phyloP scores from a whole-genome alignment of 1,140 invertebrate genomes.

The Gonatopus flavifemur region DNA sequence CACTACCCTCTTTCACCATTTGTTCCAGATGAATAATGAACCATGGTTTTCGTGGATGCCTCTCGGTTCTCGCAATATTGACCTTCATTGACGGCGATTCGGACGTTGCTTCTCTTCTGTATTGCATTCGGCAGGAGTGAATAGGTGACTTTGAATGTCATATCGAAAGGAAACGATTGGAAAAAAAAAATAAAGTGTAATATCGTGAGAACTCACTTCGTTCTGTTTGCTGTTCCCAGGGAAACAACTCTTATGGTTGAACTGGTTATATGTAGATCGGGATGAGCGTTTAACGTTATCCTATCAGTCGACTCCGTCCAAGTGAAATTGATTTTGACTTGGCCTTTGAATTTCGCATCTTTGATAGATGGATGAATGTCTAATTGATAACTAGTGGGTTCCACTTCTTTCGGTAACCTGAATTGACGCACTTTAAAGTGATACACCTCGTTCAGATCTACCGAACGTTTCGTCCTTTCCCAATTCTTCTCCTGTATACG shows the following conservation, averaged over 20 bases:
- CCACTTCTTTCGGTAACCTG: constrained; percentile 56
- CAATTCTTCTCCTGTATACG: background rate
- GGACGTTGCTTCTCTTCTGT: constrained; percentile 4
- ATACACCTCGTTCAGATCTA: constrained; percentile 40
- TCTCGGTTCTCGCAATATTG: constrained; percentile 18
- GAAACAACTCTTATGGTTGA: constrained; percentile 26
- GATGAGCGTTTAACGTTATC: constrained; percentile 65
- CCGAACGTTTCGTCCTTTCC: constrained; percentile 30
- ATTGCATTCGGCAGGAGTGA: background rate
- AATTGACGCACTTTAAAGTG: constrained; percentile 19
- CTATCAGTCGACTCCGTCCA: constrained; percentile 61
- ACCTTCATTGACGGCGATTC: constrained; percentile 8
- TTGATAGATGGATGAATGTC: constrained; percentile 64
- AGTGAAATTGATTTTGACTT: constrained; percentile 64
- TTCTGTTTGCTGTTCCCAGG: constrained; percentile 46
- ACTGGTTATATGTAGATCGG: constrained; percentile 59
- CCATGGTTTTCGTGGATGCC: background rate
- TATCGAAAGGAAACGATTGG: background rate
- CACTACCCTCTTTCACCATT: constrained; percentile 53
- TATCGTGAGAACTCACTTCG: background rate
- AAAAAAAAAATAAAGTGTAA: background rate
- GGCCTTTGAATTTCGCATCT: constrained; percentile 63
- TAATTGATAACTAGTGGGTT: constrained; percentile 65
- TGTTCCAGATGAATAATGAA: constrained; percentile 60
- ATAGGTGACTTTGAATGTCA: background rate